Evolutionary conservation across 2,797 vertebrate genomes (phyloP), one percentile per base, ranked within the genome.

Genomic region (Manis javanica): DNA sequence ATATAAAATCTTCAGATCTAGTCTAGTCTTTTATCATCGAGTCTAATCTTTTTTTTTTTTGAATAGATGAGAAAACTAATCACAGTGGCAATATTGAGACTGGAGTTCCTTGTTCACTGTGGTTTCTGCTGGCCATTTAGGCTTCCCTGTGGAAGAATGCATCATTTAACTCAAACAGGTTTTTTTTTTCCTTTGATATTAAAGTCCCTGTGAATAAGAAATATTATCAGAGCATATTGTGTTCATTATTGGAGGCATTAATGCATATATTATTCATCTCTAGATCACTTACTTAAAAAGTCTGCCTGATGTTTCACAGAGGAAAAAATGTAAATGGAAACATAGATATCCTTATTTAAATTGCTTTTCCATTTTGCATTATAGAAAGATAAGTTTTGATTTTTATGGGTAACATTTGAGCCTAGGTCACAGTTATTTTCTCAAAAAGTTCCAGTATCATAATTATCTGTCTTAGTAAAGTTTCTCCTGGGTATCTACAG

Each of bases 341-440:
- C 63, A 84, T 72, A 72, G 31, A 0, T 84, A 49, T 89, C 24
- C 37, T 93, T 92, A 93, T 94, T 94, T 94, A 96, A 94, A 94
- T 90, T 90, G 31, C 51, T 79, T 96, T 96, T 96, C 31, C 51
- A 59, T 92, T 98, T 96, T 96, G 49, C 81, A 51, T 83, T 91
- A 51, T 72, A 81, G 88, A 72, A 96, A 89, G 55, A 89, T 64
- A 23, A 59, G 5, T 91, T 96, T 75, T 91, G 59, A 74, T 94
- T 96, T 91, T 77, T 95, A 34, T 72, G 71, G 26, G 37, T 92
- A 91, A 91, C 74, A 37, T 84, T 92, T 86, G 78, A 81, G 68
- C 26, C 84, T 89, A 46, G 59, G 64, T 96, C 59, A 91, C 14
- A 88, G 82, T 83, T 93, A 66, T 29, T 94, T 42, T 96, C 68